Evolutionary conservation across 1,140 invertebrate species (phyloP).

Genomic region (Triops cancriformis): DNA sequence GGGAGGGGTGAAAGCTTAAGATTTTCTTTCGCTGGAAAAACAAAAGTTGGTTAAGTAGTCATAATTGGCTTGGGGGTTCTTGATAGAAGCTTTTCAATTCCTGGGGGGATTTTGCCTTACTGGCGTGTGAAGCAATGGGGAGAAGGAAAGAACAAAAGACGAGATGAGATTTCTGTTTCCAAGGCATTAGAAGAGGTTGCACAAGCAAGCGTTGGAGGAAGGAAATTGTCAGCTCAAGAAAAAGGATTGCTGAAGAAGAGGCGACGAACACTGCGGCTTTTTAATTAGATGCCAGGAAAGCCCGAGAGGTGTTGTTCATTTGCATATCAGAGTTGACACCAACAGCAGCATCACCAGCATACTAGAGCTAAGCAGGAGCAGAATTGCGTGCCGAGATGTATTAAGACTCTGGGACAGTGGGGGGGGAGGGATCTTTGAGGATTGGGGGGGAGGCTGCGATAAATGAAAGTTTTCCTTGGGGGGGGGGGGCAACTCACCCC

Average conservation of each 20-base stretch:
- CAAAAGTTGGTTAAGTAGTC: neutral
- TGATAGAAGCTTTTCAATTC: neutral
- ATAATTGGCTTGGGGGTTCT: neutral
- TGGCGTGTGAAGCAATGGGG: neutral
- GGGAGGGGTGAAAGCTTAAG: no score
- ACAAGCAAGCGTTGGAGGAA: no score
- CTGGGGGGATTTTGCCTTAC: neutral
- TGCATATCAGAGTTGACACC: conserved; percentile 13
- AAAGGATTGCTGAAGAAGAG: neutral
- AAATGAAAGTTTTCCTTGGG: neutral
- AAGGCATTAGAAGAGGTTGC: neutral
- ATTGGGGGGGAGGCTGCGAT: neutral
- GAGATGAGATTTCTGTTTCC: conserved; percentile 5
- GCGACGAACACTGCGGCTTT: neutral
- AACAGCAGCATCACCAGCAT: neutral
- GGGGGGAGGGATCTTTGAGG: neutral
- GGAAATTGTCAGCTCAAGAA: neutral
- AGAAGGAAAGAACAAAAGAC: neutral
- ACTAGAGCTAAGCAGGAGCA: neutral
- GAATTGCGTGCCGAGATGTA: neutral
- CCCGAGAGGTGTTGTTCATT: neutral
- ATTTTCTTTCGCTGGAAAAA: no score
- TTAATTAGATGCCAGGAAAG: neutral
- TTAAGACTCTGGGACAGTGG: neutral
- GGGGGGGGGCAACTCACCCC: no score